Evolutionary conservation across 2,113 vertebrate genomes (phyloP).

Genomic region (Chamaetylas fuelleborni): DNA sequence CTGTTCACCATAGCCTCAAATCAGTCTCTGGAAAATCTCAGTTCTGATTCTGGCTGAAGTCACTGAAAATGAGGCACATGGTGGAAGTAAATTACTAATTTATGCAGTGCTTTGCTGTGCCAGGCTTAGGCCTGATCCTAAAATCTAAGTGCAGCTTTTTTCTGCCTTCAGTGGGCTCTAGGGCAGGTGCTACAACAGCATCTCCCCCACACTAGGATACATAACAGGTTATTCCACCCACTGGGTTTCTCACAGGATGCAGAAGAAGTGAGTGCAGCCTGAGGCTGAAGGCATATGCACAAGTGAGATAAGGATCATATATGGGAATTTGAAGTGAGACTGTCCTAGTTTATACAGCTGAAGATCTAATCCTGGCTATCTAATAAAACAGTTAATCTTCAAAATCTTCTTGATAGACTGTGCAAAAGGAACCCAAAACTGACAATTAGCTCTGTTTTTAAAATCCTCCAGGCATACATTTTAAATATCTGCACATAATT

Average conservation of each 20-base stretch:
- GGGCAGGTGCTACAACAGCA: not conserved
- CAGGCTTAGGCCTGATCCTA: not conserved
- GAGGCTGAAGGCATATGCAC: not conserved
- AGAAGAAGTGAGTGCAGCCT: not conserved
- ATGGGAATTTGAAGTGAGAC: not conserved
- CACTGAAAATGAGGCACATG: not conserved
- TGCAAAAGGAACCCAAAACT: not conserved
- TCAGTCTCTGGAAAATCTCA: not conserved
- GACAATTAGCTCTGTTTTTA: not conserved
- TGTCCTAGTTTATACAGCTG: not conserved
- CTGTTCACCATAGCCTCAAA: not conserved
- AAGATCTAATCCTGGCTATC: not conserved
- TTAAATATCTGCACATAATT: not conserved
- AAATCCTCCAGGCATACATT: not conserved
- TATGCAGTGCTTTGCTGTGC: not conserved
- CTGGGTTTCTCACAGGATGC: not conserved
- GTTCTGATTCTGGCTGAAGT: not conserved
- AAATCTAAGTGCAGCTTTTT: not conserved
- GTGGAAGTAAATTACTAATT: not conserved
- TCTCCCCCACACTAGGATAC: not conserved
- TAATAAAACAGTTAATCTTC: not conserved
- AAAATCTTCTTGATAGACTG: not conserved
- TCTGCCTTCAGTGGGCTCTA: not conserved
- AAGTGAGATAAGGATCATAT: not conserved
- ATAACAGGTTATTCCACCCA: not conserved